These are phyloP conservation scores for Anthopleura xanthogrammica DNA, from an alignment of 92 coral and sea anemone genomes.

Conservation along the genomic window DNA sequence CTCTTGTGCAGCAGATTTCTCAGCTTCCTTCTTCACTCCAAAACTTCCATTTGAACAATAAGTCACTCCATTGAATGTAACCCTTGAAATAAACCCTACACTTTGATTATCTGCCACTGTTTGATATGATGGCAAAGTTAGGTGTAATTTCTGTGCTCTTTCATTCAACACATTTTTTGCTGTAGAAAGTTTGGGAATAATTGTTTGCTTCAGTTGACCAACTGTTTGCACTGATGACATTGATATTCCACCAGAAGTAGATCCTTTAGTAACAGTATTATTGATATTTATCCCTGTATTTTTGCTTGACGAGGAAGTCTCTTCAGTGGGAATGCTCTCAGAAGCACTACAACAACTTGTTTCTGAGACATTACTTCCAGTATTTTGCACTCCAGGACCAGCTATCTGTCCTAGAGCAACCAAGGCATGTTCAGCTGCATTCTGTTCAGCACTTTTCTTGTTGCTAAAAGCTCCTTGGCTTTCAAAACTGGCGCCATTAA, in stretches of 20 bases:
- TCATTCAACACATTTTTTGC: slow-evolving; percentile 71
- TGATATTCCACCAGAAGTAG: background rate
- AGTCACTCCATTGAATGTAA: slow-evolving; percentile 56
- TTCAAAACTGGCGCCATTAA: slow-evolving; percentile 52
- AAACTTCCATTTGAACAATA: slow-evolving; percentile 54
- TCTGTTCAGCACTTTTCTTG: slow-evolving; percentile 80
- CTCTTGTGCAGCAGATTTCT: slow-evolving; percentile 60
- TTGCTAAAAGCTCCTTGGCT: slow-evolving; percentile 42
- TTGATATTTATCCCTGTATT: background rate
- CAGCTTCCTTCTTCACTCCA: slow-evolving; percentile 62
- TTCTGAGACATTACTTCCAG: background rate
- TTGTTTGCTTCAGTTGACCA: background rate
- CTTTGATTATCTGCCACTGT: slow-evolving; percentile 8
- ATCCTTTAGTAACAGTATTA: background rate
- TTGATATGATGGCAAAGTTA: slow-evolving; percentile 49
- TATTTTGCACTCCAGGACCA: background rate
- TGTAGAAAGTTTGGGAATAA: slow-evolving; percentile 27
- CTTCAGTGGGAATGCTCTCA: background rate
- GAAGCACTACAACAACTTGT: background rate
- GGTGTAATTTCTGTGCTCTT: slow-evolving; percentile 63
- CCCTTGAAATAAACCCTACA: slow-evolving; percentile 55
- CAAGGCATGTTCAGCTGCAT: slow-evolving; percentile 67
- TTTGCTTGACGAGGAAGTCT: background rate
- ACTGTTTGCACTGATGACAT: slow-evolving; percentile 5
- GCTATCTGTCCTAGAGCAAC: slow-evolving; percentile 11